A percentile compares a stretch with the other conserved stretches of the same genome.
Conservation (phyloP, 2,888 invertebrate genomes). For the Glyphotaelius pellucidus region DNA sequence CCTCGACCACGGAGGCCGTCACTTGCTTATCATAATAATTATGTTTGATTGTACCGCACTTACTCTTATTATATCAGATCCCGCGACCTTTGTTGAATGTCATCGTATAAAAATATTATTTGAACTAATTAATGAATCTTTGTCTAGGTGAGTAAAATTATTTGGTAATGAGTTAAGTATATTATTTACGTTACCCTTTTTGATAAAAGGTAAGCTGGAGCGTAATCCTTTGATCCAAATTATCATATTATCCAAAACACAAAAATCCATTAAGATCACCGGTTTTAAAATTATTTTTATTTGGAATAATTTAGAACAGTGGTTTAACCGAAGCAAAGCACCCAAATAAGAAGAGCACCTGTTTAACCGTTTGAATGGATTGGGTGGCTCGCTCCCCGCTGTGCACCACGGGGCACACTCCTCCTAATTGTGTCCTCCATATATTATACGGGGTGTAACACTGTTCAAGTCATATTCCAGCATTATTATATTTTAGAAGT, state of each 20-base stretch:
- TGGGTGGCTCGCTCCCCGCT: conserved; percentile 50
- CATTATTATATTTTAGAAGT: neutral
- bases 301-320: neutral
- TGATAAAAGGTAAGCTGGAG: neutral
- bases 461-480: neutral
- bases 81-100: too few species aligned
- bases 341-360: conserved; percentile 23
- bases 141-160: neutral
- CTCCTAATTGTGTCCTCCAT: conserved; percentile 65
- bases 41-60: too few species aligned
- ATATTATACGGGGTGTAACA: conserved; percentile 50
- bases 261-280: neutral
- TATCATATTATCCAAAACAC: conserved; percentile 1
- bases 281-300: neutral
- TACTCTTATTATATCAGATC: too few species aligned
- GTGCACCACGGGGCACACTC: conserved; percentile 57
- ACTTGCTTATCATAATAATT: too few species aligned
- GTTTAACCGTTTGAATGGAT: conserved; percentile 39
- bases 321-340: neutral
- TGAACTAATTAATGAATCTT: neutral
- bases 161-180: neutral
- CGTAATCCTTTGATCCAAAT: neutral
- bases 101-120: too few species aligned
- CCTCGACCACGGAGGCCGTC: too few species aligned
- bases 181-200: neutral